Percentiles rank a stretch among this genome's conserved stretches.
Evolutionary conservation across 2,113 vertebrate genomes (phyloP).

Genomic region (Pseudorhombus dupliciocellatus): DNA sequence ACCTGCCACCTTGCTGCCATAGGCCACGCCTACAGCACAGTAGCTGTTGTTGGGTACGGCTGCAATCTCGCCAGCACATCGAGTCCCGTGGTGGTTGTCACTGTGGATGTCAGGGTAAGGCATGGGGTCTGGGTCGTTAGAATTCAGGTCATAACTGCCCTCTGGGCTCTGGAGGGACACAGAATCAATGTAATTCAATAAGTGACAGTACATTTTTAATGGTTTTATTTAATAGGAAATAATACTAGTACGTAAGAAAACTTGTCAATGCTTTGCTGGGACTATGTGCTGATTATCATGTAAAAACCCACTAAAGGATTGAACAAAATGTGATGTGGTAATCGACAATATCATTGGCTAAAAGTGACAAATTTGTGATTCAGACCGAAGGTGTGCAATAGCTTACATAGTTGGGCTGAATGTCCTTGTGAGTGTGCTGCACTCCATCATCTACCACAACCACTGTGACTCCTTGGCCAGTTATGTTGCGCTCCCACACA

Average conservation of each 20-base stretch:
- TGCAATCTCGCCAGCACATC: constrained; percentile 95
- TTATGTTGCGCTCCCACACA: constrained; percentile 95
- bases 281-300: no score
- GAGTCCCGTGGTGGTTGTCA: constrained; percentile 95
- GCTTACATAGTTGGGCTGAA: constrained; percentile 95
- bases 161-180: constrained; percentile 87
- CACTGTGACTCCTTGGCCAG: constrained; percentile 91
- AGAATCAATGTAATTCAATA: background rate
- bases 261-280: no score
- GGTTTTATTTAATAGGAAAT: no score
- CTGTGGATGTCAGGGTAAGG: constrained; percentile 89
- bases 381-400: background rate
- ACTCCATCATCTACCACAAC: constrained; percentile 97
- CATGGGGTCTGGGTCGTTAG: constrained; percentile 96
- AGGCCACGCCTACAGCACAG: constrained; percentile 95
- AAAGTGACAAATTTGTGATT: background rate
- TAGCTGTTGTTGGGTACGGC: constrained; percentile 95
- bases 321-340: background rate
- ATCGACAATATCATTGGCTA: no score
- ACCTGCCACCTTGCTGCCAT: constrained; percentile 94
- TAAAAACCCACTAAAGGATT: no score
- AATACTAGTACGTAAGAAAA: no score
- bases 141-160: constrained; percentile 97
- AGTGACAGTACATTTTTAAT: background rate
- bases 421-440: constrained; percentile 91